Percentiles rank a stretch among this genome's conserved stretches.
These are phyloP conservation scores for Drosophila borealis DNA, from an alignment of 2,888 invertebrate genomes.

Conservation along the genomic window DNA sequence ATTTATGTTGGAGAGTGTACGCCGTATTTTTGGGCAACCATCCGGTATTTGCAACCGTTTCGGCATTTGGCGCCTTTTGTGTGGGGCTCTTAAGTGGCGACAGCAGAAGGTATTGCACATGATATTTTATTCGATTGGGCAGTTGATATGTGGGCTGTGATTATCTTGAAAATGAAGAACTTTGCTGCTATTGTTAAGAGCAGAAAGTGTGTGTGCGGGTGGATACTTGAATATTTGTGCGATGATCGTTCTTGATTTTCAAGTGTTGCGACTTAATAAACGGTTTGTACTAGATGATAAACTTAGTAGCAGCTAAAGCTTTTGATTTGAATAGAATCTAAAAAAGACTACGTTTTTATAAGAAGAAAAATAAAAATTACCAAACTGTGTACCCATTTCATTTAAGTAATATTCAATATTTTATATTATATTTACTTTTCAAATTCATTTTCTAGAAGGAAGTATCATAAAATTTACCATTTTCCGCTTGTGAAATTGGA, in stretches of 20 bases:
- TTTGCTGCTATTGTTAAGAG: constrained; percentile 36
- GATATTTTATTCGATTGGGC: constrained; percentile 2
- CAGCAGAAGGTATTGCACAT: constrained; percentile 44
- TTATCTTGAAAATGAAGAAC: constrained; percentile 31
- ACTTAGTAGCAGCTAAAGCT: constrained; percentile 4
- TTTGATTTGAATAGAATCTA: constrained; percentile 3
- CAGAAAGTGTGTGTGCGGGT: constrained; percentile 14
- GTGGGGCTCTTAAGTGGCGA: constrained; percentile 56
- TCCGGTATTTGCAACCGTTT: constrained; percentile 60
- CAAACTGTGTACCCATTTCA: no score
- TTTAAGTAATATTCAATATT: no score
- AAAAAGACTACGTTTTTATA: not conserved
- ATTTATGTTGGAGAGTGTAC: constrained; percentile 49
- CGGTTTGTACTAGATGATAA: constrained; percentile 9
- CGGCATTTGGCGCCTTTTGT: constrained; percentile 62
- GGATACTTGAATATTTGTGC: constrained; percentile 12
- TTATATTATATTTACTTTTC: no score
- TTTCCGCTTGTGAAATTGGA: no score
- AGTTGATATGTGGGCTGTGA: constrained; percentile 27
- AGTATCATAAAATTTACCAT: no score
- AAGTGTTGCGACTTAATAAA: constrained; percentile 25
- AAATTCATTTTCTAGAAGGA: no score
- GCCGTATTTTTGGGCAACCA: constrained; percentile 56
- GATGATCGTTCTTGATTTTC: constrained; percentile 27
- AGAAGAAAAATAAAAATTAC: no score